phyloP scores from a whole-genome alignment of 2,113 vertebrate species.

The Chloebia gouldiae region DNA sequence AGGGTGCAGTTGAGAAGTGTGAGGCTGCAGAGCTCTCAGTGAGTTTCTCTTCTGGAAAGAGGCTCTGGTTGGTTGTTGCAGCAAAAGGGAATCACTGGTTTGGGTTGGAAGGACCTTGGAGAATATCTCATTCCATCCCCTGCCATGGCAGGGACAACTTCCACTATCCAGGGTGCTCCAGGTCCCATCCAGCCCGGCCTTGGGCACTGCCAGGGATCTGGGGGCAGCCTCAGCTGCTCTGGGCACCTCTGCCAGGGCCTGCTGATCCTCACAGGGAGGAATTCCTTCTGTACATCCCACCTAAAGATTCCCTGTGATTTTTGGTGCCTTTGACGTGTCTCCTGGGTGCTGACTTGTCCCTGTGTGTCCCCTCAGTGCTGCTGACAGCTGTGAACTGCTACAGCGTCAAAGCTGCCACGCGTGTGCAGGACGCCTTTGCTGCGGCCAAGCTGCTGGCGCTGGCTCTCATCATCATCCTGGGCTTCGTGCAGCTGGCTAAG shows the following conservation, averaged over 20 bases:
- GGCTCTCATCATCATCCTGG: constrained; percentile 89
- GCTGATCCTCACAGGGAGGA: rapidly evolving
- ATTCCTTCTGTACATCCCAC: rapidly evolving
- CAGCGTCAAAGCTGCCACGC: constrained; percentile 93
- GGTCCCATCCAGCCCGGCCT: rapidly evolving
- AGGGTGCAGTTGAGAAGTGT: rapidly evolving
- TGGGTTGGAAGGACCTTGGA: neutral
- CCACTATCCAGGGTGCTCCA: rapidly evolving
- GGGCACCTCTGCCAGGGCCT: neutral
- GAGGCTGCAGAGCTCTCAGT: neutral
- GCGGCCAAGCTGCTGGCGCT: constrained; percentile 92
- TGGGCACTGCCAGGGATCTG: neutral
- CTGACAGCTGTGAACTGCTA: constrained; percentile 95
- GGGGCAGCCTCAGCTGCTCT: neutral
- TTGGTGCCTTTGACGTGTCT: rapidly evolving
- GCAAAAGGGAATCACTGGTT: neutral
- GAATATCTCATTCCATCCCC: neutral
- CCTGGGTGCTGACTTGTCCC: neutral
- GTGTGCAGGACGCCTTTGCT: constrained; percentile 93
- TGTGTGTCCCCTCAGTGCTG: constrained; percentile 75
- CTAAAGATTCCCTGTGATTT: rapidly evolving
- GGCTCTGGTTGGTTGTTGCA: neutral
- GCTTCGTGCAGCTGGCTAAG: constrained; percentile 89
- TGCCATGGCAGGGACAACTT: neutral
- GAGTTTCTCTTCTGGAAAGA: neutral